Conservation (phyloP, 2,797 vertebrate genomes). For the Syndactyla subalaris region DNA sequence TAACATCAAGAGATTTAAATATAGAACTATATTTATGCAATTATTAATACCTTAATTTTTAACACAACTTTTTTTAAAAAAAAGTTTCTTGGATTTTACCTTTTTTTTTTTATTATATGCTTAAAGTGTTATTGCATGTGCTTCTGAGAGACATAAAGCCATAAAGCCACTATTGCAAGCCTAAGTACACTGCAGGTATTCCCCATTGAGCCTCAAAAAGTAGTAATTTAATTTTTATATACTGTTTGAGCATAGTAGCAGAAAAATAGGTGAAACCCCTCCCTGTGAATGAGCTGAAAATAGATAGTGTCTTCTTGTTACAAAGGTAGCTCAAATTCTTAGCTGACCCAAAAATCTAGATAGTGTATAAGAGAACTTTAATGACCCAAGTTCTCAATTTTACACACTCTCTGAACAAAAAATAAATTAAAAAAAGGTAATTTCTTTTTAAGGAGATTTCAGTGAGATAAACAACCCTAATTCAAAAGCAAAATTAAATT, state of each 20-base stretch:
- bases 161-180: neutral
- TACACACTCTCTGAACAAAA: neutral
- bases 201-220: neutral
- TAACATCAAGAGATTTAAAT: neutral
- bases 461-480: neutral
- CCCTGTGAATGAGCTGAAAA: neutral
- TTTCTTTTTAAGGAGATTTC: neutral
- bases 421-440: neutral
- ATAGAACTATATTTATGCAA: neutral
- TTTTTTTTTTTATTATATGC: neutral
- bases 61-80: neutral
- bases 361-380: neutral
- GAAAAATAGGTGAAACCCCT: neutral
- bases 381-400: neutral
- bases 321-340: neutral
- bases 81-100: neutral
- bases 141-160: neutral
- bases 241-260: neutral
- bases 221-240: neutral
- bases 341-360: neutral
- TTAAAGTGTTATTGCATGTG: neutral
- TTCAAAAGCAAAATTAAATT: constrained; percentile 40
- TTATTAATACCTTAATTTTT: neutral
- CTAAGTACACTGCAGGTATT: neutral
- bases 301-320: neutral